These are phyloP conservation scores for Pipistrellus kuhlii DNA, from an alignment of 2,797 vertebrate species.

Conservation along the genomic window DNA sequence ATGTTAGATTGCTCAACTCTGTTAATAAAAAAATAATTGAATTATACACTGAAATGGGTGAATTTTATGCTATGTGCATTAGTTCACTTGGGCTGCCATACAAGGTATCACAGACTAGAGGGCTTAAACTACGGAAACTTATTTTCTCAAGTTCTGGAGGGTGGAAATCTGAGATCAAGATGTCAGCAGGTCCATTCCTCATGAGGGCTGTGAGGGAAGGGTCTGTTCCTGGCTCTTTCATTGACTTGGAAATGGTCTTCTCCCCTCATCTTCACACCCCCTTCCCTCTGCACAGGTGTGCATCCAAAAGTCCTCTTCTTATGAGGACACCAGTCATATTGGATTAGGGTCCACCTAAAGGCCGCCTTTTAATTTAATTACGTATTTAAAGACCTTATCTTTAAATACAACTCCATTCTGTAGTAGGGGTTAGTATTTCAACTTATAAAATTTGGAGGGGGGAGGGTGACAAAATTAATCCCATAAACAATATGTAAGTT, in stretches of 20 bases:
- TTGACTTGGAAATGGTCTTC: background rate
- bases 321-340: background rate
- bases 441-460: background rate
- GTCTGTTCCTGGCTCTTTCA: background rate
- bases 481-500: background rate
- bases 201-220: background rate
- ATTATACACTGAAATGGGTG: background rate
- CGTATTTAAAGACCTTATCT: background rate
- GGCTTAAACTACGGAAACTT: background rate
- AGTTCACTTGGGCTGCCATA: background rate
- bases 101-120: background rate
- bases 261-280: no score
- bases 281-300: background rate
- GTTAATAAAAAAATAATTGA: background rate
- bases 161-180: background rate
- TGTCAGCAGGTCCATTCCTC: background rate
- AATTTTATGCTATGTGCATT: background rate
- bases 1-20: constrained; percentile 21
- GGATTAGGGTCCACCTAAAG: background rate
- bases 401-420: background rate
- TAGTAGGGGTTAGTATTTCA: background rate
- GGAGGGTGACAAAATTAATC: background rate
- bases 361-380: constrained; percentile 3
- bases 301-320: background rate
- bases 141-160: background rate